Evolutionary conservation across 2,888 invertebrate species (phyloP), one percentile per base, ranked within the genome.

Genomic region (Ligdia adustata): DNA sequence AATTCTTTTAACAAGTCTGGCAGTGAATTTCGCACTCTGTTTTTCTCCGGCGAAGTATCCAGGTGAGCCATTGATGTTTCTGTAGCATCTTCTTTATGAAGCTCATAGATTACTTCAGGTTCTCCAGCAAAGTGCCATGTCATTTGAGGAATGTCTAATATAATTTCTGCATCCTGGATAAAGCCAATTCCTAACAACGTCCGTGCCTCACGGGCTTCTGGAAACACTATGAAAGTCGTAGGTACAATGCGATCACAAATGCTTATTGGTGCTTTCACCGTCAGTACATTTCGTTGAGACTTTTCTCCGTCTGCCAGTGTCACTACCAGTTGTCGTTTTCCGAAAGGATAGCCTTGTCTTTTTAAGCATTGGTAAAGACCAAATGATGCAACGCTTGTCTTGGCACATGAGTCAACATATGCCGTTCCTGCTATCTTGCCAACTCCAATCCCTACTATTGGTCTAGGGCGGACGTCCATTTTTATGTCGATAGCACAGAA

Each of bases 151-250:
- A 55, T 9, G 26, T 57, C 45, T 1, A 56, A 9, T 1, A 56
- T 35, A 24, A 57, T 52, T 24, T 33, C 28, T 4, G 55, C 53
- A 28, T 58, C 55, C 11, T 49, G 26, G 1, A 58, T 46, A 9
- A 53, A 55, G 9, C 50, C 54, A 2, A 57, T 29, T 4, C 57
- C 57, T 2, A 55, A 31, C 4, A 55, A 15, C 9, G 47, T 52
- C 7, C 47, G 44, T 7, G 39, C 24, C 20, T 48, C 48, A 7
- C 44, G 32, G 5, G 53, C 38, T 27, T 55, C 52, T 2, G 57
- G 57, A 11, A 55, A 48, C 4, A 58, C 28, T 1, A 53, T 33
- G 26, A 55, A 55, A 11, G 39, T 40, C 4, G 53, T 48, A 6
- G 24, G 42, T 5, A 56, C 39, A 7, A 55, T 29, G 4, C 49